Base-by-base conservation (phyloP, 2,797 vertebrate species). In the Molossus molossus region DNA sequence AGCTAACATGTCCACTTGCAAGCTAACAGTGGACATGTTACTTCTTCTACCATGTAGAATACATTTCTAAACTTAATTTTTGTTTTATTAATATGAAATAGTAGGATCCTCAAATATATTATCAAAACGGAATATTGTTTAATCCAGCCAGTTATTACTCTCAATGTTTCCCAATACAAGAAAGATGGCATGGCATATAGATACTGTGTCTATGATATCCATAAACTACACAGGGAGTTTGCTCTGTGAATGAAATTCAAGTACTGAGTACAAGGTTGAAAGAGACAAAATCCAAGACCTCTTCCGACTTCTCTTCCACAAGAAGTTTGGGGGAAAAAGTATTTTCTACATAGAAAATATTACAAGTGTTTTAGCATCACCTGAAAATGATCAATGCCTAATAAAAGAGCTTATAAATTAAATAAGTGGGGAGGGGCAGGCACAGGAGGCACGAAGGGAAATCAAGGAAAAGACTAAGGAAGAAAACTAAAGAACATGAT, bases 341-440 rank as follows among this genome's bases (percentile, higher is more conserved):
- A 37, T 20, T 60, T 94, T n/a, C 91, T 53, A 72, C 9, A 65
- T 57, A 33, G 79, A 60, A 29, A 91, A 65, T 27, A 62, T 60
- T 64, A 76, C 14, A 81, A 92, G 48, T 37, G 9, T 82, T 92
- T 92, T 62, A 65, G 12, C 65, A 33, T 96, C 65, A 86, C 82
- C 33, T 60, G n/a, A 75, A 75, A 92, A 90, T 57, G 7, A 91
- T 69, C 90, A 96, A 90, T 91, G 53, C 37, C 48, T 57, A 89
- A 80, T 57, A 84, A 91, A 92, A 58, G 0, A 93, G 27, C 50
- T 12, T 40, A 53, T 13, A 50, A 9, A 50, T n/a, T 79, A 69
- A 87, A 84, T 23, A 80, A 57, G 23, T 20, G 13, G 18, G 45
- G 11, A 11, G 3, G 12, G 2, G 21, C 17, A 1, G 5, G n/a